Evolutionary conservation across 2,797 vertebrate species (phyloP), one percentile per base, ranked within the genome.

Genomic region (Mormyrops boulengeri): DNA sequence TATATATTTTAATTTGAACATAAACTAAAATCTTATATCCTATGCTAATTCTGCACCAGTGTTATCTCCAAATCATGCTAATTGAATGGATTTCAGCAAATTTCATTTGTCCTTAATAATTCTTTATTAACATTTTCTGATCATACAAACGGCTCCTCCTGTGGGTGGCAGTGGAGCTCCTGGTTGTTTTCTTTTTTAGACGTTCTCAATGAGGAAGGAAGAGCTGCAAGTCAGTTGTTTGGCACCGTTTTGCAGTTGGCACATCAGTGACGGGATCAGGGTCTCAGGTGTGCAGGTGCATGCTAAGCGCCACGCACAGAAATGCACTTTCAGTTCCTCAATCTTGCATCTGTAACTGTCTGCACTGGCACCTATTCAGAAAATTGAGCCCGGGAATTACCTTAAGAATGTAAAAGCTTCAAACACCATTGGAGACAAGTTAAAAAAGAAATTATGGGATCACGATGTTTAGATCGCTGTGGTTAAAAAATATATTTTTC

Each of bases 311-410:
- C 95, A 95, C 95, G 93, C 94, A 96, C 94, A 92, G 85, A 89
- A 50, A 88, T 77, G 94, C 93, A 95, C 95, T 97, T 97, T 98
- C 97, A 96, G 95, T 98, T 98, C 96, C 97, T 94, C 92, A 95
- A 90, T 96, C 95, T 91, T 94, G 90, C 94, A 92, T 94, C 94
- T 95, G 94, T 90, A 95, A 94, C 94, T 95, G 94, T 91, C 92
- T 94, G 96, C 93, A 95, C 94, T 94, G 95, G 92, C 95, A 94
- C 94, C 88, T 96, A 95, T 95, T 95, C 94, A 94, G 95, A 92
- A 93, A 57, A 30, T 1, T 26, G 52, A 26, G 50, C 22, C 53
- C 44, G 85, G 53, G 30, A 60, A 60, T 87, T 87, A 41, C 34
- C 7, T 44, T 87, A 38, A 92, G 93, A 93, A 90, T 93, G 85